phyloP scores from a whole-genome alignment of 2,797 vertebrate species.

The Sebastes oblongus region DNA sequence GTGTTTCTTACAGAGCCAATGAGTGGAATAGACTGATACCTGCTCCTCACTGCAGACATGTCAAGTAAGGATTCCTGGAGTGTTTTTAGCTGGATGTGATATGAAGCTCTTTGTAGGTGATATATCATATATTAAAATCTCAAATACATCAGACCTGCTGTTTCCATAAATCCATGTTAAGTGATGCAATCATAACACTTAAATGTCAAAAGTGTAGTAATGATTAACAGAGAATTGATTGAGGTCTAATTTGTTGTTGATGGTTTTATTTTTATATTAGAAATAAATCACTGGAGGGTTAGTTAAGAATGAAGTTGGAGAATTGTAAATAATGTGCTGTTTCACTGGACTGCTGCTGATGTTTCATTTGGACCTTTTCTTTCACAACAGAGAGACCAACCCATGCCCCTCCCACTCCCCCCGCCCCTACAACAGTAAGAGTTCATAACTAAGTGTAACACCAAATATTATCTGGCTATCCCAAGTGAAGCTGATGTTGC shows the following conservation, averaged over 20 bases:
- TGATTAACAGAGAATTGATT: neutral
- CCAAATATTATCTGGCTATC: neutral
- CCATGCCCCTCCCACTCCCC: slow-evolving; percentile 95
- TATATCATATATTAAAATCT: neutral
- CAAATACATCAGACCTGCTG: neutral
- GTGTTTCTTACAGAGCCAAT: slow-evolving; percentile 70
- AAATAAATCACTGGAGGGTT: neutral
- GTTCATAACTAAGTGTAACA: slow-evolving; percentile 38
- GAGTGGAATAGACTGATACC: slow-evolving; percentile 68
- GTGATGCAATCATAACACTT: neutral
- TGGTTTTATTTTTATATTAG: neutral
- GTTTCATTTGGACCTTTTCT: slow-evolving; percentile 33
- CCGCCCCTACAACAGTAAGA: slow-evolving; percentile 98
- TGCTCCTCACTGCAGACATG: slow-evolving; percentile 85
- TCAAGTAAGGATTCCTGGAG: slow-evolving; percentile 89
- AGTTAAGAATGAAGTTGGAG: neutral
- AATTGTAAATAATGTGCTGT: neutral
- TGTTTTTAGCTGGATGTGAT: slow-evolving; percentile 6
- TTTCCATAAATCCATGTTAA: neutral
- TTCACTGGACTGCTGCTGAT: neutral
- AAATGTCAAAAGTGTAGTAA: neutral
- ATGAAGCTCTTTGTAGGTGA: neutral
- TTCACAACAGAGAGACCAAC: slow-evolving; percentile 93
- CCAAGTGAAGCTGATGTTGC: neutral
- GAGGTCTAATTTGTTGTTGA: neutral